Evolutionary conservation across 2,888 invertebrate species (phyloP).

Genomic region (Tetragonula carbonaria): DNA sequence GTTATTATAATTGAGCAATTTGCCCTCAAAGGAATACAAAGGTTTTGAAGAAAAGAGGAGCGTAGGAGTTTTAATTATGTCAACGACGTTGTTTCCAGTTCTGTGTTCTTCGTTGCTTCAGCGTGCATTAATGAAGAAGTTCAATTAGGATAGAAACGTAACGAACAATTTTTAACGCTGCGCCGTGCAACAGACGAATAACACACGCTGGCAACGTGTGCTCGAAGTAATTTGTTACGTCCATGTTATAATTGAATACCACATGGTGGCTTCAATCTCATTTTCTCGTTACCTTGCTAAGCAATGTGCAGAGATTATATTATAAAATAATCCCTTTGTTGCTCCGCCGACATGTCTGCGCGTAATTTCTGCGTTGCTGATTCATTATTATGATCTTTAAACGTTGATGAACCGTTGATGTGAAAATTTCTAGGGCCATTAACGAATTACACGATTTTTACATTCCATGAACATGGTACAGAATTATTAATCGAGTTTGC

Average conservation of each 20-base stretch:
- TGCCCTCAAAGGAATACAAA: background rate
- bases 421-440: background rate
- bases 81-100: background rate
- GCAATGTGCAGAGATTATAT: background rate
- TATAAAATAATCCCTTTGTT: background rate
- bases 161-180: background rate
- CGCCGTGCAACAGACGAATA: background rate
- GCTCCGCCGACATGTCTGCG: background rate
- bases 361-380: background rate
- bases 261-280: background rate
- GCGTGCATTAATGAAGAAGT: background rate
- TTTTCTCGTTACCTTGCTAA: background rate
- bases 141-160: background rate
- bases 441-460: background rate
- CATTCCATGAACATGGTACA: background rate
- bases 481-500: too few species aligned
- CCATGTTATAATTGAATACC: background rate
- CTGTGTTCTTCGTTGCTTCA: background rate
- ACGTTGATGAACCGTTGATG: background rate
- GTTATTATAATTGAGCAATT: background rate
- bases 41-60: background rate
- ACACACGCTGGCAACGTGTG: background rate
- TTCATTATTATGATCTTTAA: background rate
- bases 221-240: background rate
- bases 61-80: too few species aligned